Evolutionary conservation across 2,113 vertebrate genomes (phyloP), one percentile per base, ranked within the genome.

Genomic region (Oxyura jamaicensis): DNA sequence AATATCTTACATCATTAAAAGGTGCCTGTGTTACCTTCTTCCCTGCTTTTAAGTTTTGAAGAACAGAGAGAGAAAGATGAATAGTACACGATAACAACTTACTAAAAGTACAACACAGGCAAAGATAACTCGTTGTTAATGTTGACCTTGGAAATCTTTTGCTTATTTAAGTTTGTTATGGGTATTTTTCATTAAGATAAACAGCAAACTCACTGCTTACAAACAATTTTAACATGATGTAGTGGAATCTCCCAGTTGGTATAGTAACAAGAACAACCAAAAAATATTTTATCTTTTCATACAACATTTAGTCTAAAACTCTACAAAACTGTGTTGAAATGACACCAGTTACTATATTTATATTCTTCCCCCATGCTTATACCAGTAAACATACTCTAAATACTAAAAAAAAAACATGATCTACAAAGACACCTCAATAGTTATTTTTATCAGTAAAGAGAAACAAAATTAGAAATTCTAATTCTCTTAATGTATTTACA

Each of bases 31-130:
- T 22, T 90, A 68, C n/a, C 55, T 90, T 95, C 36, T 58, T 91
- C 28, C 46, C 33, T 41, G 39, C 63, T 85, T 88, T 96, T 87
- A 91, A 90, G 60, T 73, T 56, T 88, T 81, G 52, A 91, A 86
- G 53, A 23, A 63, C n/a, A 88, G 86, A 86, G 60, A 67, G 39
- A 56, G 33, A 78, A 80, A 72, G 77, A 95, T 96, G 90, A 94
- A 88, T 94, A 93, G 85, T 86, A 66, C 80, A 82, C 36, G 48
- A 81, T 68, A 82, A 90, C 44, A 75, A 60, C 55, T 79, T 81
- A 78, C 67, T 36, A 69, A 78, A 95, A 83, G 66, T 53, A 91
- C 63, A 93, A 67, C 23, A 35, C 15, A 91, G 96, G 80, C 82
- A 92, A 68, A 96, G 73, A 83, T 17, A 85, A 25, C 39, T 69